Conservation (phyloP, 2,797 vertebrate species). For the Psittacula derbiana region DNA sequence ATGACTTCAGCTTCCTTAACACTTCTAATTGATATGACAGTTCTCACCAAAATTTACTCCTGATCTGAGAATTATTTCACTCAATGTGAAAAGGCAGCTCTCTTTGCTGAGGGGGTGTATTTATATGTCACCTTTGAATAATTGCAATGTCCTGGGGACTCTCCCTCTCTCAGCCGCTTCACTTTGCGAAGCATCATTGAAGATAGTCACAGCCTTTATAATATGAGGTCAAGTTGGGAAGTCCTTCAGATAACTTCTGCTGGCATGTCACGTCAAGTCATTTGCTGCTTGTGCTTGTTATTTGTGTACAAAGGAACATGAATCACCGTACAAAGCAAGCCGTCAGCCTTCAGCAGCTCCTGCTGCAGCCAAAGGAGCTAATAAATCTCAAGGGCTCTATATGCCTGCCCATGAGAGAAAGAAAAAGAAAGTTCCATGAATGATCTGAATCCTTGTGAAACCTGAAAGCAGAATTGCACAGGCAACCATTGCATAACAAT, state of each 20-base stretch:
- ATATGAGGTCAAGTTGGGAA: not conserved
- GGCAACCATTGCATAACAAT: not conserved
- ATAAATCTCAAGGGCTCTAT: not conserved
- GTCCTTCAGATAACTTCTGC: not conserved
- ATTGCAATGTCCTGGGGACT: not conserved
- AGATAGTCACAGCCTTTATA: not conserved
- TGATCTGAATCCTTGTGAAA: not conserved
- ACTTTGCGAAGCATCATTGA: not conserved
- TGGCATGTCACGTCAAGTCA: not conserved
- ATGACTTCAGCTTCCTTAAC: constrained; percentile 27
- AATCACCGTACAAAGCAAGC: not conserved
- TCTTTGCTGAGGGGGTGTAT: not conserved
- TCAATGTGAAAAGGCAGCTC: constrained; percentile 2
- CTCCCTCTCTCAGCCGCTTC: not conserved
- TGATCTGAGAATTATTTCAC: constrained; percentile 9
- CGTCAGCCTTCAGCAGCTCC: not conserved
- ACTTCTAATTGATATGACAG: constrained; percentile 51
- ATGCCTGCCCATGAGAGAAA: rapidly evolving
- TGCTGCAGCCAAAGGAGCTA: not conserved
- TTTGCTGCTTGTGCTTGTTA: not conserved
- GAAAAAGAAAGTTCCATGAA: rapidly evolving
- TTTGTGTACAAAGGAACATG: not conserved
- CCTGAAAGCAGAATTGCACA: not conserved
- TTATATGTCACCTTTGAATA: not conserved
- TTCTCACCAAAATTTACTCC: not conserved